phyloP scores from a whole-genome alignment of 2,113 vertebrate species.

The Delphinus delphis region DNA sequence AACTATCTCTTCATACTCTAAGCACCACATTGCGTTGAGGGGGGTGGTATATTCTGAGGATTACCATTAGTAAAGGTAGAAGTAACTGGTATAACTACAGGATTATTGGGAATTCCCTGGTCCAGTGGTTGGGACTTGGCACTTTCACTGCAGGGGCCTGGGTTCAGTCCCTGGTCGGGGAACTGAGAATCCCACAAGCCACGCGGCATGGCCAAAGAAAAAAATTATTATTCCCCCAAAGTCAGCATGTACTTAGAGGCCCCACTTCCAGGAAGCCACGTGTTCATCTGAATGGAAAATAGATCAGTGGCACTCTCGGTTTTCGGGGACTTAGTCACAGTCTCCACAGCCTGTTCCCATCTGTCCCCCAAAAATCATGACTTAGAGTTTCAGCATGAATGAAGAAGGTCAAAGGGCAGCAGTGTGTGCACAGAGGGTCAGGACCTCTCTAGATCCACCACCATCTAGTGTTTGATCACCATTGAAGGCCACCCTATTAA shows the following conservation, averaged over 20 bases:
- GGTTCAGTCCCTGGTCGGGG: not conserved
- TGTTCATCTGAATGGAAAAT: not conserved
- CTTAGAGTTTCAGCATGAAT: not conserved
- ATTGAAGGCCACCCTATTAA: rapidly evolving
- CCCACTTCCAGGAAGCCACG: not conserved
- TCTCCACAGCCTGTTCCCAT: not conserved
- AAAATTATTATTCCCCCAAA: not conserved
- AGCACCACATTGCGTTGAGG: not conserved
- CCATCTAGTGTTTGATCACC: not conserved
- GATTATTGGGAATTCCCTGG: not conserved
- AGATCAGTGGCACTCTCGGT: not conserved
- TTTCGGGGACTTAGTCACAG: not conserved
- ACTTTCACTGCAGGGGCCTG: not conserved
- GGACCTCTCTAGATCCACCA: no score
- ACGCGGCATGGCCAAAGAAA: not conserved
- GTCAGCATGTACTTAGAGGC: not conserved
- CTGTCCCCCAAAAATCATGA: not conserved
- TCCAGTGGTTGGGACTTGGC: not conserved
- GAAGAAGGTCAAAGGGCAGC: not conserved
- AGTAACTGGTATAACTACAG: not conserved
- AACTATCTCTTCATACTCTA: not conserved
- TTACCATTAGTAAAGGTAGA: not conserved
- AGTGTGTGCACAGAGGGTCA: no score
- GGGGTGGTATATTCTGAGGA: not conserved
- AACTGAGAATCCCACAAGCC: not conserved